These are phyloP conservation scores for Anableps anableps DNA, from an alignment of 2,797 vertebrate species.

Conservation along the genomic window DNA sequence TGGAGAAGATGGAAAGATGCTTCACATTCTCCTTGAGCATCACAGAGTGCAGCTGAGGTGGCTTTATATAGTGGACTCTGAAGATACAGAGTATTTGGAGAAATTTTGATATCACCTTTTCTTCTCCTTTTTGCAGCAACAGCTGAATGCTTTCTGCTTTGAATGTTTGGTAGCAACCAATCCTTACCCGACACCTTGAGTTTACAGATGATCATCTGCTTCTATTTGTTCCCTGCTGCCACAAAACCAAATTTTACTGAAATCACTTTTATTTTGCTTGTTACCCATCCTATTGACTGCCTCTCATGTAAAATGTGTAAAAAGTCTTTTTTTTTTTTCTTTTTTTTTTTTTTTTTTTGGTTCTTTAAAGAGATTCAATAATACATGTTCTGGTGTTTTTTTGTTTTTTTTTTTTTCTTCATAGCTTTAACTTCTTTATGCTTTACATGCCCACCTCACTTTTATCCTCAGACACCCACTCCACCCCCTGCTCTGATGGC, in stretches of 20 bases:
- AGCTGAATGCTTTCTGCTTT: conserved; percentile 80
- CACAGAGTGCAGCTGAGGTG: conserved; percentile 54
- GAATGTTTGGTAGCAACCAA: conserved; percentile 83
- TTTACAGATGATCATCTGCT: conserved; percentile 74
- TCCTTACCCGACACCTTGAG: conserved; percentile 73
- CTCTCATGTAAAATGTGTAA: conserved; percentile 60
- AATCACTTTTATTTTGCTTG: conserved; percentile 30
- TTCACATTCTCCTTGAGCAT: conserved; percentile 53
- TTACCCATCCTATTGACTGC: conserved; percentile 56
- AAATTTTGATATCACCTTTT: conserved; percentile 65
- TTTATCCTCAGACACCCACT: conserved; percentile 47
- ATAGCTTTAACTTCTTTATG: conserved; percentile 76
- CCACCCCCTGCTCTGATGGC: conserved; percentile 52
- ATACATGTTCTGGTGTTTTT: conserved; percentile 41
- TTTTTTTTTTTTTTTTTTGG: conserved; percentile 24
- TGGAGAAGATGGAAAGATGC: conserved; percentile 37
- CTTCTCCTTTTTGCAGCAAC: conserved; percentile 71
- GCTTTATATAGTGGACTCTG: conserved; percentile 63
- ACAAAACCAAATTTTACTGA: conserved; percentile 52
- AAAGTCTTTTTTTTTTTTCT: conserved; percentile 55
- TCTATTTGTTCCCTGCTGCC: conserved; percentile 71
- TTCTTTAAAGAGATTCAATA: conserved; percentile 58
- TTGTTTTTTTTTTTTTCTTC: conserved; percentile 31
- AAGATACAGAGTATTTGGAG: conserved; percentile 64
- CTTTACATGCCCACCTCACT: conserved; percentile 56